Base-by-base conservation (phyloP, 2,797 vertebrate genomes). In the Anabas testudineus region DNA sequence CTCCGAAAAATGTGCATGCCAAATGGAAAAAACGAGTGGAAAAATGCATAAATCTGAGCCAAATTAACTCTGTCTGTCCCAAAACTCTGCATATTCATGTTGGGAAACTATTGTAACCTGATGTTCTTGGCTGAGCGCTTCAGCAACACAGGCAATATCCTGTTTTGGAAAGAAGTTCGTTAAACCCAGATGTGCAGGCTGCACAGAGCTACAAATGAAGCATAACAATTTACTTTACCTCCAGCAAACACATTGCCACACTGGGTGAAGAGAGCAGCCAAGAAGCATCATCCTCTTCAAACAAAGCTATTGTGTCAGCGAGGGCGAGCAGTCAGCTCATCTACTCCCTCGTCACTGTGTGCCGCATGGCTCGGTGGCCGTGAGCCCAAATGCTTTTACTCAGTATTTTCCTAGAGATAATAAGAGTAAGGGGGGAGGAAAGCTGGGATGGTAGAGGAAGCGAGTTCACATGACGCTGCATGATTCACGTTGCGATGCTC, bases 201-300 rank as follows among this genome's bases (percentile, higher is more conserved):
- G 65, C 71, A 74, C 66, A 71, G 52, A 74, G 62, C 67, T 78
- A 59, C 53, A 84, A 86, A 83, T 56, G 41, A 80, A 85, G 71
- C 75, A 78, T 69, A 78, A 85, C 78, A 85, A 77, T 82, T 78
- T 73, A 78, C 85, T 78, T 62, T 65, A 54, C 71, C 21, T 30
- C 64, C 19, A n/a, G 68, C 68, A 61, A 71, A 75, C 57, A 65
- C 65, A 41, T 62, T 30, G 41, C 46, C 2, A 39, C 51, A 34
- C 43, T 6, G 53, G 56, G 56, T 7, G 10, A 66, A 69, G 42
- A 51, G 71, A 76, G 65, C 62, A 74, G 80, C 67, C 70, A 68
- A 48, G 61, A 78, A 59, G 42, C 72, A 67, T 84, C 78, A 45
- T 49, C 53, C 46, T 68, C 70, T 56, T 78, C 71, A 62, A 19